These are phyloP conservation scores for Flabesymbios commensalis DNA, from an alignment of 2,888 invertebrate species.

Conservation along the genomic window DNA sequence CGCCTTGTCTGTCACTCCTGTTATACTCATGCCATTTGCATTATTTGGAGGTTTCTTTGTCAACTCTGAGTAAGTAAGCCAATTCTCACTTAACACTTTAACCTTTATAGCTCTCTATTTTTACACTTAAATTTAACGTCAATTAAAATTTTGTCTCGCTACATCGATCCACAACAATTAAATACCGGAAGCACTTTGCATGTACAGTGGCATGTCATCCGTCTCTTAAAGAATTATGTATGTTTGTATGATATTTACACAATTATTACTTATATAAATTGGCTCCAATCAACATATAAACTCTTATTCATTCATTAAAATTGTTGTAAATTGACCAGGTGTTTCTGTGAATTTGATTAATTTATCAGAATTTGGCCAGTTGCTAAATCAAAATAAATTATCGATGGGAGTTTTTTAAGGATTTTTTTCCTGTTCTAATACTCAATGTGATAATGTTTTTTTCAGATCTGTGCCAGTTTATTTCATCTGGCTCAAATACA, in stretches of 20 bases:
- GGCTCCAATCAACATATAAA: too few relatives aligned
- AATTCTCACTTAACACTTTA: neutral
- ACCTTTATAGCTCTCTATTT: neutral
- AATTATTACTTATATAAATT: too few relatives aligned
- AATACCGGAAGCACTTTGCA: neutral
- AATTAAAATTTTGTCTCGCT: neutral
- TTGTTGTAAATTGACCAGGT: too few relatives aligned
- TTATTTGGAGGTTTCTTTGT: slow-evolving; percentile 95
- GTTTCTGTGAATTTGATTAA: too few relatives aligned
- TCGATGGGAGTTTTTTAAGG: too few relatives aligned
- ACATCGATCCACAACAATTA: neutral
- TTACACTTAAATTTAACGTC: neutral
- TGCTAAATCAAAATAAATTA: too few relatives aligned
- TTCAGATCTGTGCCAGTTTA: slow-evolving; percentile 55
- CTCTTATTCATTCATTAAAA: too few relatives aligned
- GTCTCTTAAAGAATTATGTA: too few relatives aligned
- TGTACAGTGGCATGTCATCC: neutral
- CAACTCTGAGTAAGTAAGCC: slow-evolving; percentile 73
- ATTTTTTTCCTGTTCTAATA: too few relatives aligned
- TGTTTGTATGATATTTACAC: too few relatives aligned
- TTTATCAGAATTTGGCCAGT: too few relatives aligned
- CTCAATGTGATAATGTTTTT: neutral
- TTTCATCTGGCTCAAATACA: slow-evolving; percentile 65
- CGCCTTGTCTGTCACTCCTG: slow-evolving; percentile 88
- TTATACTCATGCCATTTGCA: slow-evolving; percentile 89